These are phyloP conservation scores for Gulo gulo DNA, from an alignment of 2,113 vertebrate species.

Conservation along the genomic window DNA sequence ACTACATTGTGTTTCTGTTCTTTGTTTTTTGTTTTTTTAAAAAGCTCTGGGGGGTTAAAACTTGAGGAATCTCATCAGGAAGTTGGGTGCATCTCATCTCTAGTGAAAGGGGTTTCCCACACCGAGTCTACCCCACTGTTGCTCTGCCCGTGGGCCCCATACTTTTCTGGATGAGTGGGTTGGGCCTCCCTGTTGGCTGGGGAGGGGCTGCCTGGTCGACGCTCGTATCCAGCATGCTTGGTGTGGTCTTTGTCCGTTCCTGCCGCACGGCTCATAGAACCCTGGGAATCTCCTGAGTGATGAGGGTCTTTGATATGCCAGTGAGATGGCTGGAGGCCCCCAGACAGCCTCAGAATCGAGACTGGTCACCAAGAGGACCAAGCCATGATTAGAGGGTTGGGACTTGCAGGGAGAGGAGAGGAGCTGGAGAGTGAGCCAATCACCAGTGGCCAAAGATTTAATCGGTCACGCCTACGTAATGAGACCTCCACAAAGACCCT, in stretches of 20 bases:
- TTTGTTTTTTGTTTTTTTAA: no score
- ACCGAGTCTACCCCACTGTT: rapidly evolving
- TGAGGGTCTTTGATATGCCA: not conserved
- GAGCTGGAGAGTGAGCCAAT: not conserved
- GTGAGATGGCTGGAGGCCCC: not conserved
- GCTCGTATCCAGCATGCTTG: no score
- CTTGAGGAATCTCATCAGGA: not conserved
- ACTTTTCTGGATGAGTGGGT: not conserved
- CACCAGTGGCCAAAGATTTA: not conserved
- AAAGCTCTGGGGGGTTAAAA: not conserved
- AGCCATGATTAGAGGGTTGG: not conserved
- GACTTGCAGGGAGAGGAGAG: not conserved
- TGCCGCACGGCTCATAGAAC: not conserved
- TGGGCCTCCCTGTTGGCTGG: not conserved
- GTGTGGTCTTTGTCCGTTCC: not conserved
- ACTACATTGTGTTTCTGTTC: not conserved
- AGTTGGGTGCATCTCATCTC: not conserved
- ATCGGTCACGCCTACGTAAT: rapidly evolving
- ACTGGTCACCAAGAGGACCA: not conserved
- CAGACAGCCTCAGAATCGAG: not conserved
- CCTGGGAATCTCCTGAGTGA: not conserved
- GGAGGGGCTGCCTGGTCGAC: not conserved
- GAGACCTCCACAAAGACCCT: not conserved
- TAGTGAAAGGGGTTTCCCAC: not conserved
- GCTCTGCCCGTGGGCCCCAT: no score